A percentile compares a stretch with the other conserved stretches of the same genome.
Conservation (phyloP, 2,888 invertebrate species). For the Sminthurinus aureus region DNA sequence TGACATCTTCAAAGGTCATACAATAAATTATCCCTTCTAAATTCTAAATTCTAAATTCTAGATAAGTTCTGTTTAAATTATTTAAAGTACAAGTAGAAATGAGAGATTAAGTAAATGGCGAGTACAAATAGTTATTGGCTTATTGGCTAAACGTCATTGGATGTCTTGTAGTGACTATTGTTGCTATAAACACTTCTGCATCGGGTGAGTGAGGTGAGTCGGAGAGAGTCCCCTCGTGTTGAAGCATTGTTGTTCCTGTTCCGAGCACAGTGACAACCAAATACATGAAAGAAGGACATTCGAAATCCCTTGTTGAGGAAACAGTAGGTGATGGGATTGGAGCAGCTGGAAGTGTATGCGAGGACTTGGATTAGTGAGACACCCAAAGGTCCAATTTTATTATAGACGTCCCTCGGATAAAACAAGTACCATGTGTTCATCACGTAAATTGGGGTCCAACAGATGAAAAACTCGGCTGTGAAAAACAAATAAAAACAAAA, state of each 20-base stretch:
- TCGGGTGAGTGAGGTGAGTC: slow-evolving; percentile 52
- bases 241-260: slow-evolving; percentile 18
- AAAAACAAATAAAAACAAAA: too few species aligned
- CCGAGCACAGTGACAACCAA: slow-evolving; percentile 65
- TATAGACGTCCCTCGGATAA: slow-evolving; percentile 69
- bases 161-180: slow-evolving; percentile 5
- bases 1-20: too few species aligned
- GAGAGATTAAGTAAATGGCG: too few species aligned
- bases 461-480: slow-evolving; percentile 67
- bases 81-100: too few species aligned
- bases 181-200: slow-evolving; percentile 46
- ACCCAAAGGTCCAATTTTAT: slow-evolving; percentile 75
- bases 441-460: slow-evolving; percentile 73
- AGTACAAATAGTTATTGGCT: too few species aligned
- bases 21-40: too few species aligned
- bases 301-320: slow-evolving; percentile 81
- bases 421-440: slow-evolving; percentile 70
- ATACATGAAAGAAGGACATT: slow-evolving; percentile 70
- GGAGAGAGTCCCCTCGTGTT: slow-evolving; percentile 51
- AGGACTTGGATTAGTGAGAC: slow-evolving; percentile 77
- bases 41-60: not conserved
- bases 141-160: not conserved
- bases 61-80: too few species aligned
- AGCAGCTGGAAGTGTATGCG: slow-evolving; percentile 83
- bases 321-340: slow-evolving; percentile 91